Evolutionary conservation across 2,797 vertebrate genomes (phyloP), one percentile per base, ranked within the genome.

Genomic region (Microcaecilia unicolor): DNA sequence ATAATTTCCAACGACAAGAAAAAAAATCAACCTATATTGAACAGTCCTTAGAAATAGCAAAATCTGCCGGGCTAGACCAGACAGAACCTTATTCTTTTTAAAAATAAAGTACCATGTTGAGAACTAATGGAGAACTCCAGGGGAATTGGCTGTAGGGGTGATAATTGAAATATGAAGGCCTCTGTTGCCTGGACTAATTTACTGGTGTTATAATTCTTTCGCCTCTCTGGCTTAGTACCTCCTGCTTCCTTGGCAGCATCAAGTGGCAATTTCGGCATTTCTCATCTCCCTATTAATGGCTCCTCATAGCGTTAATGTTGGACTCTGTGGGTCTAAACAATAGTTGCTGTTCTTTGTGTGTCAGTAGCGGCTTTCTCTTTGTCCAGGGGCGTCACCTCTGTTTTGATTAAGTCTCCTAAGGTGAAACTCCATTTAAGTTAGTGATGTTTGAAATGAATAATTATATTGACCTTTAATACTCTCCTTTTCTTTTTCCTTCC

Each of bases 101-200:
- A n/a, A n/a, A n/a, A n/a, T n/a, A n/a, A n/a, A n/a, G n/a, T n/a
- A n/a, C n/a, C n/a, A n/a, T n/a, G n/a, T n/a, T 31, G 49, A 41
- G 26, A 65, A 41, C 25, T 55, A 56, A 56, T 40, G 44, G 48
- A 30, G 30, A 41, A 38, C 48, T 52, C 48, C 27, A 31, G 26
- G 37, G 29, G 43, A 37, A 36, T 58, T 36, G 39, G 21, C 27
- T 43, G 38, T 39, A 50, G 34, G 28, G 2, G 12, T 25, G 34
- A 37, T 54, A 59, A 68, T 37, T 67, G 69, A 61, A 65, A 62
- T 60, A n/a, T n/a, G n/a, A 41, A 49, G 51, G 64, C 14, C 31
- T 51, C 48, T 6, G 35, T 38, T 54, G 51, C 25, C 37, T 41
- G 3, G 16, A 22, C 37, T 42, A 34, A 48, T 71, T 53, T 55